These are phyloP conservation scores for Subanguina moxae DNA, from an alignment of 1,140 invertebrate species.

Conservation along the genomic window DNA sequence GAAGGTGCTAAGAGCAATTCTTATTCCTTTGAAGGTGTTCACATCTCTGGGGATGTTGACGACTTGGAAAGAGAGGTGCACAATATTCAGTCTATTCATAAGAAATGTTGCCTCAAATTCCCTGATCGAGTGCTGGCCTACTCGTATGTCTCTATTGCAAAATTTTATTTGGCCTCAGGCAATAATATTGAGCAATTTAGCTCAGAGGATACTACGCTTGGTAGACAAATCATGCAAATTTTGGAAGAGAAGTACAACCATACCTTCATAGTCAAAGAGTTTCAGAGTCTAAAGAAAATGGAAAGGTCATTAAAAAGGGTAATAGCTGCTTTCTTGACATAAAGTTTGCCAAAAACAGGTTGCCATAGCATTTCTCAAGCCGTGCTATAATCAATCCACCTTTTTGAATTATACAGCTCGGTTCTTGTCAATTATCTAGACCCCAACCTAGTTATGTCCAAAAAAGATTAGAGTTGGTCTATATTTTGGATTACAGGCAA, in stretches of 20 bases:
- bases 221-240: background rate
- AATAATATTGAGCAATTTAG: background rate
- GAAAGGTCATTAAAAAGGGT: background rate
- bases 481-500: no score
- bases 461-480: no score
- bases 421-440: no score
- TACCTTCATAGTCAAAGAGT: background rate
- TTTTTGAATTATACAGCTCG: no score
- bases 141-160: constrained; percentile 1
- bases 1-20: background rate
- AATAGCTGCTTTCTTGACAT: no score
- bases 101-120: constrained; percentile 1
- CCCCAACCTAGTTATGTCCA: no score
- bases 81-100: constrained; percentile 7
- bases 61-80: constrained; percentile 18
- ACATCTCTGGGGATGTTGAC: constrained; percentile 18
- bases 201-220: background rate
- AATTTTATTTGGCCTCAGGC: no score
- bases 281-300: background rate
- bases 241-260: background rate
- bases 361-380: no score
- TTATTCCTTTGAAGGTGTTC: constrained; percentile 10
- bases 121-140: constrained; percentile 5
- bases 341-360: no score
- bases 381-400: no score